Evolutionary conservation across 1,140 invertebrate species (phyloP), one percentile per base, ranked within the genome.

Genomic region (Drosophila rhopaloa): DNA sequence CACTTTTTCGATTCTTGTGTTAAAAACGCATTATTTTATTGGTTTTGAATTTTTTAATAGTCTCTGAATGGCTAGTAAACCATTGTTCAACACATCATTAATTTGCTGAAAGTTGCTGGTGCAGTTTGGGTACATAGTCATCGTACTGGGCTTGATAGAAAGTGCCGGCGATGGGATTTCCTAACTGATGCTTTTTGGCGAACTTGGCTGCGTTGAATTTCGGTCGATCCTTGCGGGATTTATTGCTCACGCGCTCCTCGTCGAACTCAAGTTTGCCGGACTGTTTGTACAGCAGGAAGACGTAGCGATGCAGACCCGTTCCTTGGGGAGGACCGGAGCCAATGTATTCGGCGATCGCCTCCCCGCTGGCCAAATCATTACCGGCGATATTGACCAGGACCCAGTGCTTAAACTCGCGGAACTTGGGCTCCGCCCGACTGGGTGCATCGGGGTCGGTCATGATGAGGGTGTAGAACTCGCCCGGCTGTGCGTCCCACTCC

Each of bases 401-500:
- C 97, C 98, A 99, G 92, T 98, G 98, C 79, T 97, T 96, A 95
- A 96, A 98, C 93, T 98, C 97, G 5, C 97, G 94, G 82, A 95
- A 96, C 44, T 95, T 96, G 0, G 95, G 96, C 54, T 96, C 94
- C 0, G 94, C 92, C 0, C 97, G 94, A 79, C 95, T 97, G 9
- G 97, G 97, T 32, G 91, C 91, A 77, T 92, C 91, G 5, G 91
- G 91, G 79, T 92, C 91, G 95, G 88, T 90, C 78, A 97, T 96
- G 66, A 95, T 95, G 0, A 98, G 92, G 2, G 96, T 96, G 81
- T 98, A 98, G 73, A 93, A 95, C 5, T 93, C 81, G 41, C 92
- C 88, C 1, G 92, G 47, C 24, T 96, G 94, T 6, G 94, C 95
- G 6, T 93, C 83, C 94, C 95, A 97, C 40, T 94, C 93, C 1